Percentiles rank a stretch among this genome's conserved stretches.
Evolutionary conservation across 2,797 vertebrate species (phyloP).

Genomic region (Catostomus latipinnis): DNA sequence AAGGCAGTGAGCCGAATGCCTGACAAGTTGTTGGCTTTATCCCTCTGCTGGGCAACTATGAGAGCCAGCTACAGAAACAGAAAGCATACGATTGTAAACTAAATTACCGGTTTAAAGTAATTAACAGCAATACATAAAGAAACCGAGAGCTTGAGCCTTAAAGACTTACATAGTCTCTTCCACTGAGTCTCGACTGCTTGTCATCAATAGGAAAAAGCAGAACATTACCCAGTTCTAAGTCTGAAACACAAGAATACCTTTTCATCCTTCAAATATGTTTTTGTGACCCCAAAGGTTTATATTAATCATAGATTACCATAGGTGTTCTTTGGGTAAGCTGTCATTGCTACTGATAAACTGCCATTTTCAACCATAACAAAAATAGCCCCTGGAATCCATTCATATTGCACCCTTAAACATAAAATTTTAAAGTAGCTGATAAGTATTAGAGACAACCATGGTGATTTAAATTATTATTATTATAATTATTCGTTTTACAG

Average conservation of each 20-base stretch:
- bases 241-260: slow-evolving; percentile 69
- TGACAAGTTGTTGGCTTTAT: slow-evolving; percentile 84
- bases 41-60: slow-evolving; percentile 88
- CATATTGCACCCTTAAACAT: background rate
- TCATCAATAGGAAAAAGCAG: slow-evolving; percentile 91
- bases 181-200: slow-evolving; percentile 83
- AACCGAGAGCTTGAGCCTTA: background rate
- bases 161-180: slow-evolving; percentile 84
- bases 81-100: slow-evolving; percentile 28
- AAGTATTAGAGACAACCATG: no score
- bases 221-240: slow-evolving; percentile 86
- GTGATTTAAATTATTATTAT: no score
- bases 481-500: background rate
- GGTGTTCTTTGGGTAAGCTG: background rate
- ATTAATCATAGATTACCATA: background rate
- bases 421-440: no score
- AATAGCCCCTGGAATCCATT: background rate
- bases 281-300: background rate
- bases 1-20: slow-evolving; percentile 87
- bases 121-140: background rate
- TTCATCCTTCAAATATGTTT: background rate
- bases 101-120: background rate
- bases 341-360: background rate
- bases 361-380: background rate
- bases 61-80: slow-evolving; percentile 84